phyloP scores from a whole-genome alignment of 2,113 vertebrate genomes.

The Ailuropoda melanoleuca region DNA sequence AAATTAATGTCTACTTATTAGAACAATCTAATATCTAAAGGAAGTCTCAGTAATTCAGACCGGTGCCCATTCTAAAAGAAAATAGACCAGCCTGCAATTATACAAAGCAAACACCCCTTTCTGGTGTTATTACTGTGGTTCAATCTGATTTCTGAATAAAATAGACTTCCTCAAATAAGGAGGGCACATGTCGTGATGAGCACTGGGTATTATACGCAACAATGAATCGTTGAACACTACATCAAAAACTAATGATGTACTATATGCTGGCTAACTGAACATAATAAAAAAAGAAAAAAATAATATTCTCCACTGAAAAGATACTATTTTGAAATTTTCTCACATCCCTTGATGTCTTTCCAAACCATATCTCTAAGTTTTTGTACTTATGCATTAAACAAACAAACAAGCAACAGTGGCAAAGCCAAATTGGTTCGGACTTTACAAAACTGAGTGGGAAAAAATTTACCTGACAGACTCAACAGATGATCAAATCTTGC shows the following conservation, averaged over 20 bases:
- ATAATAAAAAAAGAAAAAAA: neutral
- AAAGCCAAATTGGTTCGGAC: neutral
- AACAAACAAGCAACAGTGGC: neutral
- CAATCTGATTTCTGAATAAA: slow-evolving; percentile 14
- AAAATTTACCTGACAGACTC: neutral
- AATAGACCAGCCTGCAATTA: neutral
- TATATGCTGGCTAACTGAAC: neutral
- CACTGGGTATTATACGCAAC: too few relatives aligned
- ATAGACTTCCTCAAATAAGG: neutral
- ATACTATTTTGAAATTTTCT: neutral
- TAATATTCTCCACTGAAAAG: neutral
- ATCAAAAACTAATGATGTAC: neutral
- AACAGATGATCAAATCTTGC: neutral
- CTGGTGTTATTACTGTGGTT: neutral
- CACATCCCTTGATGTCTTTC: neutral
- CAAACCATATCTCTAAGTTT: neutral
- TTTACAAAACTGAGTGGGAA: slow-evolving; percentile 26
- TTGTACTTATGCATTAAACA: neutral
- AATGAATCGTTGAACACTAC: too few relatives aligned
- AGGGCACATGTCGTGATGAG: too few relatives aligned
- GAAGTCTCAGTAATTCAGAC: neutral
- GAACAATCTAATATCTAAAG: neutral
- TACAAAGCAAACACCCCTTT: neutral
- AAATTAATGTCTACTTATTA: neutral
- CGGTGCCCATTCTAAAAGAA: neutral